Base-by-base conservation (phyloP, 2,113 vertebrate genomes). In the Ciconia maguari region DNA sequence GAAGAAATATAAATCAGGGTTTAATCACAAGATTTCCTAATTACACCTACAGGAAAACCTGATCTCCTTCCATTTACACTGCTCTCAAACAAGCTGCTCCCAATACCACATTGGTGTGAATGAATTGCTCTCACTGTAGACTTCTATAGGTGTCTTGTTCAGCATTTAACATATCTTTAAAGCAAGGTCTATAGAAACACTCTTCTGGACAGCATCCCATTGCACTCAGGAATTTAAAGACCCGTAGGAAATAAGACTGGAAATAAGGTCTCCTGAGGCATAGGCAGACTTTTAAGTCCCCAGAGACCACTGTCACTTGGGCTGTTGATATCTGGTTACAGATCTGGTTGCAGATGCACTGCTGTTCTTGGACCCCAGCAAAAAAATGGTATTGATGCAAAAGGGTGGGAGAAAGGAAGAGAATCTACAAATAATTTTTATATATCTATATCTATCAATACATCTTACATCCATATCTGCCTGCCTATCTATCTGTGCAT, bases 321-420 rank as follows among this genome's bases (percentile, higher is more conserved):
- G 49, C 79, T 74, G 19, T 49, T 72, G 62, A 38, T 66, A 27
- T 65, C 30, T 61, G 49, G 11, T 16, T 52, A 13, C 30, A 52
- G 55, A 36, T 29, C 11, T 42, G 41, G 32, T 38, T 65, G 69
- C 61, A 69, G 78, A 48, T 11, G 29, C 36, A 30, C 29, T 75
- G 46, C 58, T 58, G 19, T 6, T 83, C 41, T 34, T 44, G 60
- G 42, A 64, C 32, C 25, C 22, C 3, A 8, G 18, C 13, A 41
- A 49, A 74, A 74, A 87, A 18, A 5, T 0, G 0, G 9, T 4
- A 18, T 29, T 51, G 64, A 32, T 66, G 58, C 21, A 57, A 46
- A 30, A 46, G 44, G 6, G 7, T 30, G 18, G 18, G 11, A 72
- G 57, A 64, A 79, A 72, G n/a, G 36, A 38, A 76, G 34, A 57